These are phyloP conservation scores for Drosophila robusta DNA, from an alignment of 2,888 invertebrate genomes.

Conservation along the genomic window DNA sequence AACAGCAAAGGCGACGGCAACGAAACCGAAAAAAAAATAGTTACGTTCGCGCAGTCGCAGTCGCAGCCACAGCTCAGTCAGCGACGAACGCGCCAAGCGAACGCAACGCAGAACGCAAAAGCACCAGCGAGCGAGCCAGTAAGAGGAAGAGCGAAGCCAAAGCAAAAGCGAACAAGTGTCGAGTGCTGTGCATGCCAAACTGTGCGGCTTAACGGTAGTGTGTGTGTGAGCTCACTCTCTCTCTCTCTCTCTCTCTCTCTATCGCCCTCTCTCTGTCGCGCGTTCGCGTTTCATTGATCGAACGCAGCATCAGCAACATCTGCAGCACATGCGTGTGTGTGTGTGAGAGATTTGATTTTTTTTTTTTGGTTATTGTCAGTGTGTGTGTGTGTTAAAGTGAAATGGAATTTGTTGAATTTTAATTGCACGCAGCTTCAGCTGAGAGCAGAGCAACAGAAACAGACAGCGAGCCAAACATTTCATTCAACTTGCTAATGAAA, in stretches of 20 bases:
- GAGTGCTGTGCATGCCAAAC: conserved; percentile 23
- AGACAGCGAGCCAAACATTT: conserved; percentile 42
- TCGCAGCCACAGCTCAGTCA: conserved; percentile 52
- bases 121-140: conserved; percentile 4
- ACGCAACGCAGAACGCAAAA: conserved; percentile 37
- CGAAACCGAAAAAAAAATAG: conserved; percentile 25
- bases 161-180: conserved; percentile 34
- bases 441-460: conserved; percentile 30
- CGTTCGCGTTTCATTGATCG: conserved; percentile 41
- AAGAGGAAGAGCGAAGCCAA: conserved; percentile 24
- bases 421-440: conserved; percentile 67
- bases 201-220: conserved; percentile 33
- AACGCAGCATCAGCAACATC: conserved; percentile 50
- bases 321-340: conserved; percentile 17
- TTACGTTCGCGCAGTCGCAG: conserved; percentile 47
- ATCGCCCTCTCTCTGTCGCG: conserved; percentile 3
- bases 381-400: conserved; percentile 59
- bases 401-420: conserved; percentile 77
- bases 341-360: conserved; percentile 24
- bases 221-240: conserved; percentile 24
- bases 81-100: conserved; percentile 56
- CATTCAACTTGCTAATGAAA: conserved; percentile 56
- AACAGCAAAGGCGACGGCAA: conserved; percentile 14
- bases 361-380: conserved; percentile 13
- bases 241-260: neutral